These are phyloP conservation scores for Bradynema listronoti DNA, from an alignment of 1,140 invertebrate genomes.

Conservation along the genomic window DNA sequence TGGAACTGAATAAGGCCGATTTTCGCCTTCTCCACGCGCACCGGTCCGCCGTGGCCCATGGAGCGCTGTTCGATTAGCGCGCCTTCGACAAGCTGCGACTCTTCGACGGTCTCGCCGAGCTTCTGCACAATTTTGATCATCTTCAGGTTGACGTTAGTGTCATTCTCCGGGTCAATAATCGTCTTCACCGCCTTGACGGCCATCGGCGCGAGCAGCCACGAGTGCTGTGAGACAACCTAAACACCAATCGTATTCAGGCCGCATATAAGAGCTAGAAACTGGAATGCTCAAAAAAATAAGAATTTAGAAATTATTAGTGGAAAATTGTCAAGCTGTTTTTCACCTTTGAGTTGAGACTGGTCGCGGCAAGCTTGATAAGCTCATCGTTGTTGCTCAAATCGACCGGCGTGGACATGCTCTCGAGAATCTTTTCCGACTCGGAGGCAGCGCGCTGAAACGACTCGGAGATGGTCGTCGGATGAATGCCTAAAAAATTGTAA, in stretches of 20 bases:
- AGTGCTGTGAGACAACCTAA: constrained; percentile 87
- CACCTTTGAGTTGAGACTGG: constrained; percentile 94
- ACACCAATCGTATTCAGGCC: neutral
- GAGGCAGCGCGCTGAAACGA: constrained; percentile 82
- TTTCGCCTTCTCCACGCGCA: constrained; percentile 89
- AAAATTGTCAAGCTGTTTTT: too few species aligned
- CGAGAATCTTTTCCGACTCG: constrained; percentile 77
- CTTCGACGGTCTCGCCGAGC: constrained; percentile 82
- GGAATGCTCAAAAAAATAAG: too few species aligned
- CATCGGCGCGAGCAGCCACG: constrained; percentile 82
- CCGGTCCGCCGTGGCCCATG: constrained; percentile 78
- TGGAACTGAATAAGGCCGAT: constrained; percentile 99
- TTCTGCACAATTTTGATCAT: constrained; percentile 94
- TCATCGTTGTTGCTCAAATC: constrained; percentile 78
- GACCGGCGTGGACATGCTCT: constrained; percentile 76
- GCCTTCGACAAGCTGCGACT: constrained; percentile 89
- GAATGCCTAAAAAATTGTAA: constrained; percentile 67
- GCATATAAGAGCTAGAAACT: too few species aligned
- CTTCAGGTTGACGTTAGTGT: constrained; percentile 68
- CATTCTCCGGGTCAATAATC: constrained; percentile 68
- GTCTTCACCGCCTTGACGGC: constrained; percentile 92
- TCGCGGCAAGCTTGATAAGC: constrained; percentile 86
- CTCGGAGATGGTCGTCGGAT: constrained; percentile 93
- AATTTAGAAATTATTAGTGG: too few species aligned
- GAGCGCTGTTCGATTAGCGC: constrained; percentile 84